Evolutionary conservation across 2,797 vertebrate genomes (phyloP), one percentile per base, ranked within the genome.

Genomic region (Falco novaeseelandiae): DNA sequence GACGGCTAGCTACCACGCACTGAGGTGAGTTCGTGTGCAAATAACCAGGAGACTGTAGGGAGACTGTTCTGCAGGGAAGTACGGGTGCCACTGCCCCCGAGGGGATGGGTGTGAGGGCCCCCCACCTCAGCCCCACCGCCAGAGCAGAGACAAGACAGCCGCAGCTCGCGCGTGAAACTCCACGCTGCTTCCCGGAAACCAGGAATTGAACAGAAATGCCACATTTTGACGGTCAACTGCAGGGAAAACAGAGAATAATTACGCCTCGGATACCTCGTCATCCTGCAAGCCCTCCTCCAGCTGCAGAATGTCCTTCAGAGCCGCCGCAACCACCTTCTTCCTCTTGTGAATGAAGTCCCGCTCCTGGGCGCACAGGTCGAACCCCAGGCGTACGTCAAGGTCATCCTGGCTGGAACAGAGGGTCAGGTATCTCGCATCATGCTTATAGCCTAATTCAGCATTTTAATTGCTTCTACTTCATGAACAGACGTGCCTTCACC

Each of bases 351-450:
- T 96, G 96, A 98, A 99, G 32, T 95, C 95, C 83, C 94, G 96
- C 79, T 99, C 99, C 62, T 98, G 97, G 6, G n/a, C 40, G 74
- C 99, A 98, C 73, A 99, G 95, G 90, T 97, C 98, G 93, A 98
- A 99, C 21, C 98, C 98, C 70, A 99, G 95, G 36, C 99, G 98
- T 40, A 99, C 88, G 0, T 98, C 98, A 29, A 98, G 90, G 0
- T 84, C 78, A 30, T 97, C 83, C 13, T 94, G 70, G 30, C 99
- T 98, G 81, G 48, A 96, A 84, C 34, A 96, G 30, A 86, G 20
- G 46, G 69, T 38, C 67, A 79, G 30, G 40, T 57, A 32, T 80
- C 54, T 83, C 18, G 34, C 19, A 71, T 59, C 54, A 44, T 0
- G 2, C 30, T 59, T 89, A 46, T 4, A 40, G 7, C 18, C 38